Conservation (phyloP, 30 jellyfish, hydroid and myxozoan species). For the Nemopilema nomurai region DNA sequence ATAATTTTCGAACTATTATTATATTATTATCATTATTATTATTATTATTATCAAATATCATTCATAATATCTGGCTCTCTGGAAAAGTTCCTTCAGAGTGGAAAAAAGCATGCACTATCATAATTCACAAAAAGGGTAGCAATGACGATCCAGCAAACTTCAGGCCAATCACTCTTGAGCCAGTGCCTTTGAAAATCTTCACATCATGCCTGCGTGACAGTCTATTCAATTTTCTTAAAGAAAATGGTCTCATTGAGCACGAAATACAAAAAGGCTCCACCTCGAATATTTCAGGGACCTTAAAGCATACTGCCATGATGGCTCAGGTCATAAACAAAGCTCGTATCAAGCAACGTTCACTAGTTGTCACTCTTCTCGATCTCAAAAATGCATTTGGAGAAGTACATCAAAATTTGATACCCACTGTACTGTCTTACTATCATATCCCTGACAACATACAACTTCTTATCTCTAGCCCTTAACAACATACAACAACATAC, state of each 20-base stretch:
- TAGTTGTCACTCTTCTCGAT: background rate
- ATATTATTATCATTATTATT: too few species aligned
- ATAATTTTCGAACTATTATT: too few species aligned
- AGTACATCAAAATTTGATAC: background rate
- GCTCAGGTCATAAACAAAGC: background rate
- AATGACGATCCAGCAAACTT: background rate
- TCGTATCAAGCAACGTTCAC: background rate
- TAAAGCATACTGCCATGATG: background rate
- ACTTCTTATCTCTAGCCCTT: background rate
- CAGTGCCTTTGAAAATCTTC: background rate
- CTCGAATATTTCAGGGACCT: background rate
- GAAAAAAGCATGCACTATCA: background rate
- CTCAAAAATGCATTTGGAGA: background rate
- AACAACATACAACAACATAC: too few species aligned
- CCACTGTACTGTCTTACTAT: background rate
- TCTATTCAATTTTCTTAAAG: background rate
- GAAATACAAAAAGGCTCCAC: background rate
- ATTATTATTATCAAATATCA: too few species aligned
- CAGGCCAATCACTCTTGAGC: background rate
- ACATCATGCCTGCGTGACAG: background rate
- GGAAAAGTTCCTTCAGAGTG: background rate
- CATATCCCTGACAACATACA: background rate
- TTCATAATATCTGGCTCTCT: background rate
- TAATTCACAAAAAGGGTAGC: background rate
- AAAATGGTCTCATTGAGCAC: background rate